Base-by-base conservation (phyloP, 2,888 invertebrate genomes). In the Tenthredo scrophulariae region DNA sequence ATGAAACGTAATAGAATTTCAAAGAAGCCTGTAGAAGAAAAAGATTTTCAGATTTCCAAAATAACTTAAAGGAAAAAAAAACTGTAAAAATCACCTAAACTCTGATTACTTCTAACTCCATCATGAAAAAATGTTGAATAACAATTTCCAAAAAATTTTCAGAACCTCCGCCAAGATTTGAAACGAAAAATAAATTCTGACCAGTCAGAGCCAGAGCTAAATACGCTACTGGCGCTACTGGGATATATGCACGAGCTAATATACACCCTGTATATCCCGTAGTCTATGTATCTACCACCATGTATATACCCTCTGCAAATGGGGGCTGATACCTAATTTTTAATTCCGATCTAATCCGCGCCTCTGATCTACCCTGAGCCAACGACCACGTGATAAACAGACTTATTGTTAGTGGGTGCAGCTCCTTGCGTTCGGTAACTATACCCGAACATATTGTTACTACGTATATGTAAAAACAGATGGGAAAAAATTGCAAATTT, bases 261-360 rank as follows among this genome's bases (percentile, higher is more conserved):
- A 62, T 26, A 26, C 26, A 26, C 26, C 62, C 62, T 13, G 26
- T 62, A 26, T 62, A 62, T 26, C 26, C 62, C 22, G 62, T 10
- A 26, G 62, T 26, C 26, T 26, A 26, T 22, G 10, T 26, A 70
- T n/a, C 37, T 18, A n/a, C 6, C 70, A 33, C 37, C 37, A n/a
- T 70, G 70, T 70, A 70, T 40, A 70, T 37, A 40, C 18, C 33
- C 37, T 70, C 22, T 40, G 70, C n/a, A 37, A 62, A 26, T 37
- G 40, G 40, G 70, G 70, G 70, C 15, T n/a, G 70, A 70, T 70
- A 70, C 37, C 9, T 37, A 70, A 70, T 70, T 70, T 70, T 70
- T 37, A 70, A 70, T 70, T 70, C 70, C 37, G 37, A 70, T 70
- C 37, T 70, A 70, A 70, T 70, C 70, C 70, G 37, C 33, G 18